phyloP scores from a whole-genome alignment of 2,113 vertebrate species.

The Mormyrus lacerda region DNA sequence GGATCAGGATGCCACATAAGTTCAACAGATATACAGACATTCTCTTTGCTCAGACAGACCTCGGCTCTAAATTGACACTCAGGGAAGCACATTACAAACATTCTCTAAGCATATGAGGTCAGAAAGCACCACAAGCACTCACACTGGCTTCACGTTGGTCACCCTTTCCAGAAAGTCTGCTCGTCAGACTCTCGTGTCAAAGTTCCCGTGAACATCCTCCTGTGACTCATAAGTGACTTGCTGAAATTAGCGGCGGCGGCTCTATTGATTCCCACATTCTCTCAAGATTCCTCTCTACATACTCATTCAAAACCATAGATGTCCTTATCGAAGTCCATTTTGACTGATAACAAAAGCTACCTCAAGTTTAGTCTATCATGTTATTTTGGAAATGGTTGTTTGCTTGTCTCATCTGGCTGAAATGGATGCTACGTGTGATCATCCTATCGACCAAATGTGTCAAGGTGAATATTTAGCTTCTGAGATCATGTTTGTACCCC shows the following conservation, averaged over 20 bases:
- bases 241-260: neutral
- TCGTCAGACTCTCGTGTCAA: neutral
- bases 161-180: neutral
- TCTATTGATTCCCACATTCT: neutral
- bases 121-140: neutral
- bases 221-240: neutral
- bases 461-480: neutral
- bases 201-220: neutral
- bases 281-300: neutral
- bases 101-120: neutral
- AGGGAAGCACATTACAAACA: neutral
- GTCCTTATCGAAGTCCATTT: neutral
- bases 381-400: neutral
- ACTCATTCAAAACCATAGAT: neutral
- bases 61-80: neutral
- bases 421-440: neutral
- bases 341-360: neutral
- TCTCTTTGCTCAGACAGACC: neutral
- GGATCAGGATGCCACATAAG: neutral
- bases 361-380: neutral
- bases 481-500: neutral
- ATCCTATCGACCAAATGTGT: neutral
- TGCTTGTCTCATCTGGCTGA: neutral
- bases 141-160: neutral
- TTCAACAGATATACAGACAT: neutral